A percentile compares a stretch with the other conserved stretches of the same genome.
Conservation (phyloP, 2,888 invertebrate genomes). For the Ptycholaimellus sp. region DNA sequence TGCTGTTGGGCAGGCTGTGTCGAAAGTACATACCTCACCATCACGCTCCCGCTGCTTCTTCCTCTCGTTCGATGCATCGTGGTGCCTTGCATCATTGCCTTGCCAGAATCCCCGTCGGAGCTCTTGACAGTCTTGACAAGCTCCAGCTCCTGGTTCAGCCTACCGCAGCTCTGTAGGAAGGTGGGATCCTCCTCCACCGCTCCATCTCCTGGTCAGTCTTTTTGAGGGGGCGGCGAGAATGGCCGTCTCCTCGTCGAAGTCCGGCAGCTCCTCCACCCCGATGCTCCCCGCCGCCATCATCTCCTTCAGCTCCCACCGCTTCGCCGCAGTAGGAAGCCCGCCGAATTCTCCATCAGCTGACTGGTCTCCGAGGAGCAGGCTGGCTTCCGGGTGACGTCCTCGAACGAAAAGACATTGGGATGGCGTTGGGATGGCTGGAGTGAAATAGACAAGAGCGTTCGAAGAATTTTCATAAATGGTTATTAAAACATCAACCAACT, state of each 20-base stretch:
- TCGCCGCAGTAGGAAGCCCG: no score
- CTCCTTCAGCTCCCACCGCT: slow-evolving; percentile 85
- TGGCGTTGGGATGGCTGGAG: no score
- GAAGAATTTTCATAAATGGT: no score
- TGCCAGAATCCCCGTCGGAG: slow-evolving; percentile 91
- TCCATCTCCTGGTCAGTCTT: slow-evolving; percentile 96
- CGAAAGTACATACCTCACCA: background rate
- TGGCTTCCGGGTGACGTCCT: no score
- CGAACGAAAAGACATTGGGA: no score
- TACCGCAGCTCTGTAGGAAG: slow-evolving; percentile 44
- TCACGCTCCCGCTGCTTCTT: slow-evolving; percentile 41
- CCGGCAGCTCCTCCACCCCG: slow-evolving; percentile 63
- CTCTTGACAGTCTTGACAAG: slow-evolving; percentile 37
- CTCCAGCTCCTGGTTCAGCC: slow-evolving; percentile 20
- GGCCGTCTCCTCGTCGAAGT: slow-evolving; percentile 90
- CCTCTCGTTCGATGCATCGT: slow-evolving; percentile 82
- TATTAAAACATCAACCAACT: no score
- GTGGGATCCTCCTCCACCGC: slow-evolving; percentile 89
- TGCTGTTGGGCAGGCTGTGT: slow-evolving; percentile 87
- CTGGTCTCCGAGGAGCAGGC: no score
- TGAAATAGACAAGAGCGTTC: no score
- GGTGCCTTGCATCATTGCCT: slow-evolving; percentile 99
- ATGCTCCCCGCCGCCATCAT: slow-evolving; percentile 57
- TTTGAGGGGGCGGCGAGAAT: slow-evolving; percentile 37
- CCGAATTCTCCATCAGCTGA: no score